Base-by-base conservation (phyloP, 2,888 invertebrate species). In the Microctonus brassicae region DNA sequence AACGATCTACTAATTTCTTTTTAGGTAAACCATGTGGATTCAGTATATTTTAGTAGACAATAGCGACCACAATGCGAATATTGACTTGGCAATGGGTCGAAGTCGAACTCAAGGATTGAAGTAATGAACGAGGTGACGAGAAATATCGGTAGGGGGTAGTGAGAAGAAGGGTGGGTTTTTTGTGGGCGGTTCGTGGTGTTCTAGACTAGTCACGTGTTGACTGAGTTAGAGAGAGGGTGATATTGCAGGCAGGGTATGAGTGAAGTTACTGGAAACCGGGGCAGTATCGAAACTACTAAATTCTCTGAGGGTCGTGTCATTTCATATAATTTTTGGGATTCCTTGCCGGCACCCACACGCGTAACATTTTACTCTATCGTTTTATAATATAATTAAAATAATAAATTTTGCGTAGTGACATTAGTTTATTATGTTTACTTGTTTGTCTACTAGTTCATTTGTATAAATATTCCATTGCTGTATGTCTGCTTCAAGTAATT, bases 41-140 rank as follows among this genome's bases (percentile, higher is more conserved):
- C 3, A 24, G n/a, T n/a, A n/a, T n/a, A n/a, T n/a, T n/a, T n/a
- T n/a, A n/a, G 84, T 83, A 81, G 82, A 79, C 79, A 80, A 78
- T 78, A 79, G 75, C 76, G 73, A 78, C 75, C 67, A 77, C 74
- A 75, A 74, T 34, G 58, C 10, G 29, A 82, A 82, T 84, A 84
- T 84, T 82, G 84, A 84, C 84, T n/a, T 83, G 76, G 75, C 39
- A 39, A 63, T 68, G 66, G 73, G 70, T 69, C 64, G 53, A n/a
- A n/a, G 70, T 69, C 64, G 53, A n/a, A n/a, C n/a, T n/a, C n/a
- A 60, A 61, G 42, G 69, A 61, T 61, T 66, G 71, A 29, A 64
- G 70, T 42, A 53, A 70, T 76, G 70, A 80, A 74, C 73, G 67
- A 70, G 52, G 20, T 36, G 52, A 47, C 58, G 74, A 70, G 76